A percentile compares a stretch with the other conserved stretches of the same genome.
Evolutionary conservation across 2,113 vertebrate species (phyloP).

Genomic region (Mellivora capensis): DNA sequence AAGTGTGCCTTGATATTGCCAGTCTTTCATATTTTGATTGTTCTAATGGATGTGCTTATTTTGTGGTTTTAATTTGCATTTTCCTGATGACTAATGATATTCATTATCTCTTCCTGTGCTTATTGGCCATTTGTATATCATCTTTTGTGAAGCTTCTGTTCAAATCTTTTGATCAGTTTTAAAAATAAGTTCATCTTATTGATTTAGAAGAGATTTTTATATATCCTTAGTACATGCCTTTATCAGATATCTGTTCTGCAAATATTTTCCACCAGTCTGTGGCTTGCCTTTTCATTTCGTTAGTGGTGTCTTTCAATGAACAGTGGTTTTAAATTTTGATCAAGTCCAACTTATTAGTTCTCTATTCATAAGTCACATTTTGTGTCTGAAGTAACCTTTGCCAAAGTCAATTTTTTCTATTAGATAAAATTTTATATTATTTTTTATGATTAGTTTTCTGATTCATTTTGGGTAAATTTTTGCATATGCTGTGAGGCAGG

Average conservation of each 20-base stretch:
- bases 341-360: not conserved
- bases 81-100: not conserved
- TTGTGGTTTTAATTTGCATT: not conserved
- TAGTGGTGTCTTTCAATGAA: not conserved
- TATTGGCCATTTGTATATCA: not conserved
- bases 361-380: not conserved
- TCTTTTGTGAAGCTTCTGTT: not conserved
- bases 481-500: not conserved
- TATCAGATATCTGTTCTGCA: not conserved
- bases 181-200: not conserved
- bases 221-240: not conserved
- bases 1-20: not conserved
- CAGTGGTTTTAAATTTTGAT: not conserved
- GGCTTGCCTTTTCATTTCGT: not conserved
- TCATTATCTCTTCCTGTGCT: not conserved
- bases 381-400: not conserved
- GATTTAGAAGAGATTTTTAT: not conserved
- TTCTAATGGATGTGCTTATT: not conserved
- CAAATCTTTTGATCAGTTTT: not conserved
- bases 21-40: not conserved
- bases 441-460: not conserved
- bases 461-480: conserved; percentile 23
- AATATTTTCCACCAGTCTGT: not conserved
- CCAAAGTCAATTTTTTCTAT: not conserved
- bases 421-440: not conserved